Evolutionary conservation across 2,888 invertebrate genomes (phyloP).

Genomic region (Caenorhabditis zanzibari): DNA sequence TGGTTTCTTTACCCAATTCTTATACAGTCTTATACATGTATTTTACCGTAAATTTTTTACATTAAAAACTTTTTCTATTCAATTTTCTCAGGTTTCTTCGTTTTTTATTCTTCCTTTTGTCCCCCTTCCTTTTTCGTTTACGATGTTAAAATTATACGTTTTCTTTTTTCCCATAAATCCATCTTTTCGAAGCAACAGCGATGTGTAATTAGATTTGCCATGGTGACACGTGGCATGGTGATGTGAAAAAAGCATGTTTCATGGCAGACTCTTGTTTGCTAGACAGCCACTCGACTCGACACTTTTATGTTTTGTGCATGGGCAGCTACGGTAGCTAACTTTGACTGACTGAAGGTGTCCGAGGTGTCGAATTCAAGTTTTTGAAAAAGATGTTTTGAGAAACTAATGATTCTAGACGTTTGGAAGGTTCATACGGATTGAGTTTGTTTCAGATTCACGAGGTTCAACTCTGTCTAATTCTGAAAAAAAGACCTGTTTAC

Average conservation of each 20-base stretch:
- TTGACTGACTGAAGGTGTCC: not conserved
- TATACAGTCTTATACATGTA: not conserved
- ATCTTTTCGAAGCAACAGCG: conserved; percentile 3
- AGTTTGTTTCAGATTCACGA: no score
- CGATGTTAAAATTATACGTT: conserved; percentile 22
- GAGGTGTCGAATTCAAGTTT: not conserved
- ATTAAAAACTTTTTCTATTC: not conserved
- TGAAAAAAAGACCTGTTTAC: no score
- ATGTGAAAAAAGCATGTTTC: conserved; percentile 16
- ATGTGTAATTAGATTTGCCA: conserved; percentile 32
- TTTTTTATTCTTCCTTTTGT: not conserved
- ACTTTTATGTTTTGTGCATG: not conserved
- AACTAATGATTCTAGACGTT: not conserved
- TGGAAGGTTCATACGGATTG: no score
- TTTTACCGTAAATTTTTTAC: no score
- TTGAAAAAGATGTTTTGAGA: not conserved
- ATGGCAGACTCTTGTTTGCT: conserved; percentile 15
- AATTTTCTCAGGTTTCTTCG: not conserved
- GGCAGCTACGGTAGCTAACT: conserved; percentile 16
- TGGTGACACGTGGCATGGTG: conserved; percentile 30
- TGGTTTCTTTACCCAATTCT: no score
- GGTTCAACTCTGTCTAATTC: no score
- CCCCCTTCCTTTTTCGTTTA: not conserved
- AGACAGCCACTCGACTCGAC: conserved; percentile 10
- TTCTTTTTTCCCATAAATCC: conserved; percentile 30